phyloP scores from a whole-genome alignment of 1,140 invertebrate species.

The Drosophila lacertosa region DNA sequence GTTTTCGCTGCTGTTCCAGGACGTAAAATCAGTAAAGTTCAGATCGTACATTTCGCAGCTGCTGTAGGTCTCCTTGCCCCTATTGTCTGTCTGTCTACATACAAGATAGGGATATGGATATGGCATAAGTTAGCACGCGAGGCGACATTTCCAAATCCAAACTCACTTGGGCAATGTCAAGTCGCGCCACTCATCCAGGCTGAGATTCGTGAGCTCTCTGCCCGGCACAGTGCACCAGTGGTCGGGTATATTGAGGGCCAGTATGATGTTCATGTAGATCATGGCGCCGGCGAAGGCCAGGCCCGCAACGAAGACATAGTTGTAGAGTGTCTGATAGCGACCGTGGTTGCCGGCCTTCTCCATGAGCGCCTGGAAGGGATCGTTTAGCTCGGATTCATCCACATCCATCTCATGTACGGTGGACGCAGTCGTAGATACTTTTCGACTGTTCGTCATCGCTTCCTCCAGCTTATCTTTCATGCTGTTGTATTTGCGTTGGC shows the following conservation, averaged over 20 bases:
- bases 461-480: constrained; percentile 66
- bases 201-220: constrained; percentile 83
- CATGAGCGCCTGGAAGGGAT: constrained; percentile 85
- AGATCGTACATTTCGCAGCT: constrained; percentile 81
- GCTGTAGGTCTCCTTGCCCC: constrained; percentile 69
- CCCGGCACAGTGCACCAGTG: constrained; percentile 86
- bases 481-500: constrained; percentile 13
- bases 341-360: constrained; percentile 85
- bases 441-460: constrained; percentile 44
- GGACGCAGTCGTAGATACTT: constrained; percentile 44
- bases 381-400: constrained; percentile 75
- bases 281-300: constrained; percentile 82
- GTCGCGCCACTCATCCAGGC: constrained; percentile 84
- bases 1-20: constrained; percentile 57
- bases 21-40: constrained; percentile 71
- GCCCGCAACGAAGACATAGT: constrained; percentile 84
- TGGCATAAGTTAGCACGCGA: background rate
- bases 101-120: too few species aligned
- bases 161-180: constrained; percentile 85
- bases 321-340: constrained; percentile 85
- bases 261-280: constrained; percentile 85
- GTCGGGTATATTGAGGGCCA: constrained; percentile 85
- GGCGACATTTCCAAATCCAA: background rate
- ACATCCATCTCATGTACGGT: constrained; percentile 60
- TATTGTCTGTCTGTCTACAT: constrained; percentile 70